Conservation (phyloP, 1,140 invertebrate genomes). For the Hypsibius dujardini region DNA sequence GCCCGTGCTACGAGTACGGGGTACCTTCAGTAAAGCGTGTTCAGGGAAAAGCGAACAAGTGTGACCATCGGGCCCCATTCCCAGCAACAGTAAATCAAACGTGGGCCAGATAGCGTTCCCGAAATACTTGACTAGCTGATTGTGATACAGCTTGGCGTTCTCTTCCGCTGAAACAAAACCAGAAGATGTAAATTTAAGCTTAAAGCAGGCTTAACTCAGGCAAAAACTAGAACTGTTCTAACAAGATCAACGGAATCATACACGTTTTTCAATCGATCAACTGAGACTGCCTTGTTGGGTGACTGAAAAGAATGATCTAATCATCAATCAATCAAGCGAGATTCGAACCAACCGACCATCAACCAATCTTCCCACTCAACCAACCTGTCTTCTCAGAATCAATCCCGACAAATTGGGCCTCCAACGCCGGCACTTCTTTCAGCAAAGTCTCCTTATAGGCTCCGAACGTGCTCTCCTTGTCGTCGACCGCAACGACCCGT, state of each 20-base stretch:
- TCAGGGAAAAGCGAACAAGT: conserved; percentile 91
- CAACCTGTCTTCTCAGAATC: conserved; percentile 27
- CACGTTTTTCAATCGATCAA: no score
- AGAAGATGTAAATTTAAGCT: conserved; percentile 13
- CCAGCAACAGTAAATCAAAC: conserved; percentile 75
- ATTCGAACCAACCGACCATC: conserved; percentile 17
- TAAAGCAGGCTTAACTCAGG: not conserved
- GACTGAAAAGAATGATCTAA: no score
- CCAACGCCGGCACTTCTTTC: conserved; percentile 33
- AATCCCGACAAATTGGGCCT: conserved; percentile 34
- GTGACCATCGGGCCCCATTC: conserved; percentile 95
- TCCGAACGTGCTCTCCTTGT: conserved; percentile 68
- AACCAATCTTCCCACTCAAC: no score
- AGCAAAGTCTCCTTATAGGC: conserved; percentile 45
- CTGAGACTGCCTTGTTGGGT: no score
- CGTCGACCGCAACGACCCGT: conserved; percentile 59
- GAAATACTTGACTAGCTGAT: conserved; percentile 46
- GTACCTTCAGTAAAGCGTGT: conserved; percentile 49
- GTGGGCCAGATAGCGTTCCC: conserved; percentile 40
- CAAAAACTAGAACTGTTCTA: conserved; percentile 31
- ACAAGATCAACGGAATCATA: conserved; percentile 37
- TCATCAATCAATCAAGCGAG: no score
- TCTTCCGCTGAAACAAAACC: conserved; percentile 40
- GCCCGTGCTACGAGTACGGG: no score
- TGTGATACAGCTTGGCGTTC: conserved; percentile 32